A percentile compares a stretch with the other conserved stretches of the same genome.
Evolutionary conservation across 2,888 invertebrate genomes (phyloP).

Genomic region (Lycia hirtaria): DNA sequence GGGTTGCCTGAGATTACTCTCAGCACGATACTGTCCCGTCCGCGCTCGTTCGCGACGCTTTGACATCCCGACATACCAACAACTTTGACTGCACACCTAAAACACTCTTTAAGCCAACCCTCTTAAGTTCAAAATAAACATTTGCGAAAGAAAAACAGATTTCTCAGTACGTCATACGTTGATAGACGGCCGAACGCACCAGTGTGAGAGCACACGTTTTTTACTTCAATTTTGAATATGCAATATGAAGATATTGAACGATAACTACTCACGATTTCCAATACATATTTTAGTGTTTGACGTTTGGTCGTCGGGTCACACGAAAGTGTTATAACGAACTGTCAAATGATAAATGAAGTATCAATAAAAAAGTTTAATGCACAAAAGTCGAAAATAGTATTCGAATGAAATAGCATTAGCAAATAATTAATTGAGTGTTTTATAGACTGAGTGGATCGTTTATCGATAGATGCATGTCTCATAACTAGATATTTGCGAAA

Average conservation of each 20-base stretch:
- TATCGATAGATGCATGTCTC: conserved; percentile 21
- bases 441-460: conserved; percentile 3
- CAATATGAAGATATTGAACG: conserved; percentile 81
- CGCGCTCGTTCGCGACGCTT: conserved; percentile 84
- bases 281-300: conserved; percentile 60
- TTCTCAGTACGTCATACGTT: conserved; percentile 76
- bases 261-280: conserved; percentile 67
- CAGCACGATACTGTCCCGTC: conserved; percentile 85
- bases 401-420: conserved; percentile 13
- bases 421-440: conserved; percentile 20
- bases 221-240: conserved; percentile 70
- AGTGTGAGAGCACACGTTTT: conserved; percentile 68
- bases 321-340: conserved; percentile 61
- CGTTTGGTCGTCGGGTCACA: conserved; percentile 57
- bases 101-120: conserved; percentile 40
- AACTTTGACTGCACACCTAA: conserved; percentile 42
- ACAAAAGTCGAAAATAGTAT: conserved; percentile 35
- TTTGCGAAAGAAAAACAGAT: conserved; percentile 35
- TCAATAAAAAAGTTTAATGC: conserved; percentile 36
- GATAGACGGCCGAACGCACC: conserved; percentile 78
- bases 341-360: conserved; percentile 55
- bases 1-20: conserved; percentile 82
- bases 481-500: conserved; percentile 6
- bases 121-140: conserved; percentile 46
- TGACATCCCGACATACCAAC: conserved; percentile 80